Evolutionary conservation across 2,888 invertebrate species (phyloP), one percentile per base, ranked within the genome.

Genomic region (Machimus atricapillus): DNA sequence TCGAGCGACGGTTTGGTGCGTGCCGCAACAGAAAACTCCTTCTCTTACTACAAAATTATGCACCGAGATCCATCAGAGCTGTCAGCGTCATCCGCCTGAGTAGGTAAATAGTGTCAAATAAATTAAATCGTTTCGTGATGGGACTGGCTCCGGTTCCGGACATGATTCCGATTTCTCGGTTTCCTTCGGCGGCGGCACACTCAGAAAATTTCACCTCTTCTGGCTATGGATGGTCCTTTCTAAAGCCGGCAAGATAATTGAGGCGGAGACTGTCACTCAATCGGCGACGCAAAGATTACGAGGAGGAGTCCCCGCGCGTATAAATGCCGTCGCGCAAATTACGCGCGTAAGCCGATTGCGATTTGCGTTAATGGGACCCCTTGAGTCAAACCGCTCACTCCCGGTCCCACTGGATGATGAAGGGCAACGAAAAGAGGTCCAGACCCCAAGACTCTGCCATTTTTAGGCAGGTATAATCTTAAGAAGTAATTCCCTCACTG

Each of bases 71-170:
- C 46, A 52, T 79, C 52, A 79, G 66, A 79, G 52, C 79, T 79
- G 79, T 79, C 79, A 79, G 27, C 79, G 52, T 79, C 52, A 79
- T 79, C 52, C 52, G 79, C 23, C 46, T 40, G 79, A 46, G 79
- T 79, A 79, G 79, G 79, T 52, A 79, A 79, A 79, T 79, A 79
- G 79, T 79, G 79, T 79, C 79, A 79, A 79, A 79, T 79, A 79
- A 79, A 79, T 79, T 79, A 79, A 79, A 79, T 52, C 79, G 37
- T 40, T 46, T 27, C 46, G 76, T 34, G 34, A 76, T 76, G 34
- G 76, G n/a, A 66, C 66, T 27, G 66, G 66, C 66, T 66, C 23
- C 27, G 66, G 66, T 66, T 66, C 66, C 66, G 66, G 66, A 66
- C 66, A 66, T 66, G 66, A 66, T 66, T 66, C 66, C 66, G 66